These are phyloP conservation scores for Anarsia innoxiella DNA, from an alignment of 2,888 invertebrate genomes.

Conservation along the genomic window DNA sequence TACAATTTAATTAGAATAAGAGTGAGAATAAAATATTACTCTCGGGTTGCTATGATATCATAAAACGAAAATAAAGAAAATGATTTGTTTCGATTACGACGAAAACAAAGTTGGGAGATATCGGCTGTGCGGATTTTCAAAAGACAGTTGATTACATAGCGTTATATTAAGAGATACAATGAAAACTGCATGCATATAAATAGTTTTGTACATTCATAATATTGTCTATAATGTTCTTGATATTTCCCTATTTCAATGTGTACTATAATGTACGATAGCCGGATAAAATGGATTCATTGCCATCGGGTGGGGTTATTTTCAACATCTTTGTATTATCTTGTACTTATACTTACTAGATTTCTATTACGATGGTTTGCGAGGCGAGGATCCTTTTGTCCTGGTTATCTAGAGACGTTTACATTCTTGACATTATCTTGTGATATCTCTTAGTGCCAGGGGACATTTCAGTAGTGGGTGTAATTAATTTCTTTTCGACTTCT, in stretches of 20 bases:
- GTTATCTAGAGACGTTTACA: slow-evolving; percentile 17
- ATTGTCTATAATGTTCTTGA: too few relatives aligned
- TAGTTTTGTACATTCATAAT: too few relatives aligned
- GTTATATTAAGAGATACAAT: neutral
- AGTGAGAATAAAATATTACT: slow-evolving; percentile 37
- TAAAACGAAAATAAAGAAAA: too few relatives aligned
- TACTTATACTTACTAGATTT: neutral
- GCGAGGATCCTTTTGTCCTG: neutral
- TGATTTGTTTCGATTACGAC: too few relatives aligned
- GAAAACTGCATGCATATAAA: too few relatives aligned
- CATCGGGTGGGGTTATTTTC: too few relatives aligned
- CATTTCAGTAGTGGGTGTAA: slow-evolving; percentile 29
- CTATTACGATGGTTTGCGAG: neutral
- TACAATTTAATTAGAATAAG: slow-evolving; percentile 36
- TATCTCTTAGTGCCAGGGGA: slow-evolving; percentile 33
- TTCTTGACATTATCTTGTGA: slow-evolving; percentile 37
- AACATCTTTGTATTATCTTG: too few relatives aligned
- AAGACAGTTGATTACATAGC: neutral
- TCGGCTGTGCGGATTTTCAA: slow-evolving; percentile 21
- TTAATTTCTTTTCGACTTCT: slow-evolving; percentile 17
- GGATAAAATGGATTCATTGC: neutral
- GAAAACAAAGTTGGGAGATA: too few relatives aligned
- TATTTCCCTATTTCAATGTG: too few relatives aligned
- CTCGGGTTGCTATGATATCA: slow-evolving; percentile 25
- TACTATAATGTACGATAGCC: too few relatives aligned